phyloP scores from a whole-genome alignment of 1,140 invertebrate species.

The Aphis craccivora region DNA sequence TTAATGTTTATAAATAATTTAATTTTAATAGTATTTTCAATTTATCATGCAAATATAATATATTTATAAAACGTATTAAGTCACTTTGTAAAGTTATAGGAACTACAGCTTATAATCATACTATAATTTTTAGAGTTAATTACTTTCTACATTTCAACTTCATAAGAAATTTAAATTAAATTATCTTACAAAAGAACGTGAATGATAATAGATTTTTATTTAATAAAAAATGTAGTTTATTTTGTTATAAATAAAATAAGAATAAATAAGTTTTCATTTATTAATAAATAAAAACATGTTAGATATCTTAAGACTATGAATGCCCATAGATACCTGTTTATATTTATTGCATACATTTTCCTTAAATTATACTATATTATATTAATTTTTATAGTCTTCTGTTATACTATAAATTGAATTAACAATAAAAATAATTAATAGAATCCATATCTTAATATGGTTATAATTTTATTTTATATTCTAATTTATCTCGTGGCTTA shows the following conservation, averaged over 20 bases:
- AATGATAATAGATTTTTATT: not conserved
- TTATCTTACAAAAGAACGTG: not conserved
- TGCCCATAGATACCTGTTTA: not conserved
- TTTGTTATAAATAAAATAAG: too few relatives aligned
- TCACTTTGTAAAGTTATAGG: not conserved
- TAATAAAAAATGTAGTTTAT: not conserved
- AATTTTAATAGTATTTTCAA: not conserved
- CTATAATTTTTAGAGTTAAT: not conserved
- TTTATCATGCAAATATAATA: not conserved
- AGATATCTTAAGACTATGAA: not conserved
- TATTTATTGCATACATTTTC: not conserved
- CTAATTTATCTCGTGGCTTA: not conserved
- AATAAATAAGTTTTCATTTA: not conserved
- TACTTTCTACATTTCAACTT: not conserved
- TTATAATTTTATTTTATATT: not conserved
- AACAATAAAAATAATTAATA: not conserved
- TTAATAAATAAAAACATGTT: not conserved
- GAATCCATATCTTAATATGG: not conserved
- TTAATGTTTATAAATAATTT: slow-evolving; percentile 6
- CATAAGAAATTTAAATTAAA: not conserved
- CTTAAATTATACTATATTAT: too few relatives aligned
- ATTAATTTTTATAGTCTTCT: not conserved
- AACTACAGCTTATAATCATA: not conserved
- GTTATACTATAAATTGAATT: not conserved
- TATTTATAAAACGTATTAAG: not conserved